Evolutionary conservation across 2,113 vertebrate species (phyloP).

Genomic region (Ailurus styani): DNA sequence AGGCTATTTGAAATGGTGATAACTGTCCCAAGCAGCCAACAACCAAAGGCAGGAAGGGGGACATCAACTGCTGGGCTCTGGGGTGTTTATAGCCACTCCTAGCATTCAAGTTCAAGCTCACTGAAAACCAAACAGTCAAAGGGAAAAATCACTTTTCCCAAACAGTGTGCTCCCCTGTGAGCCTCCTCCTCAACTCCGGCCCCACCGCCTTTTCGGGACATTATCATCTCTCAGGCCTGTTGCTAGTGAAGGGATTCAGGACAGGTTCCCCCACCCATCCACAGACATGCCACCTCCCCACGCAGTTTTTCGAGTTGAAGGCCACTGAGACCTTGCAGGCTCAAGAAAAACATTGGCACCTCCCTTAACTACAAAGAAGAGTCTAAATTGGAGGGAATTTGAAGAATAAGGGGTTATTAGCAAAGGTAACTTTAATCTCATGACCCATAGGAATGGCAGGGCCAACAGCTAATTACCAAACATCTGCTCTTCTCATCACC

Average conservation of each 20-base stretch:
- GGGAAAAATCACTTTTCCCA: background rate
- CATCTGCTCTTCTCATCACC: background rate
- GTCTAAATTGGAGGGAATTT: background rate
- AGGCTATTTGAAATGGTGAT: background rate
- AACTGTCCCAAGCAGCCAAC: background rate
- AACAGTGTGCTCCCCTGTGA: background rate
- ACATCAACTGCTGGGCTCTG: background rate
- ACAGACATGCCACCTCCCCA: background rate
- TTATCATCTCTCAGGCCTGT: too few species aligned
- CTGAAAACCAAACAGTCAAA: background rate
- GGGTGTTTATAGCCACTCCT: background rate
- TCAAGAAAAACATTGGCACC: background rate
- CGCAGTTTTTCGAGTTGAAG: background rate
- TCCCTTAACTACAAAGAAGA: background rate
- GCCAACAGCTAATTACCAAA: background rate
- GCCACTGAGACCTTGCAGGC: background rate
- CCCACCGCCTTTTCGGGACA: too few species aligned
- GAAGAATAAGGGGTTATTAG: background rate
- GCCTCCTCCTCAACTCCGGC: background rate
- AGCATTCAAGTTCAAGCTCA: background rate
- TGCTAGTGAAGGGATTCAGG: background rate
- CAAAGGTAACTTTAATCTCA: background rate
- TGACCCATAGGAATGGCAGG: background rate
- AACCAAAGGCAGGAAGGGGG: background rate
- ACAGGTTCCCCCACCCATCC: background rate